These are phyloP conservation scores for Sebastes kiyomatsui DNA, from an alignment of 2,797 vertebrate species.

Conservation along the genomic window DNA sequence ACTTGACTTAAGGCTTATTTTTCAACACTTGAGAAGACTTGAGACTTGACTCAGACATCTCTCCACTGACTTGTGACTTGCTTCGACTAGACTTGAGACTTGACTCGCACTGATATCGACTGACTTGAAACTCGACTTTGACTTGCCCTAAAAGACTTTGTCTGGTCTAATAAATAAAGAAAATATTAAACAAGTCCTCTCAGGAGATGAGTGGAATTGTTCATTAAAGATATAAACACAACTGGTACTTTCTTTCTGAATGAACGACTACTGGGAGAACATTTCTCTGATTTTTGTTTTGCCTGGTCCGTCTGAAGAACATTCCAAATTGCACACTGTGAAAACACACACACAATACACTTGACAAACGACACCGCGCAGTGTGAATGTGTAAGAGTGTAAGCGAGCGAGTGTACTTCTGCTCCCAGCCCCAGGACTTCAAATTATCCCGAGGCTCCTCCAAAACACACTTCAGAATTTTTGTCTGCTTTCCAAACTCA, in stretches of 20 bases:
- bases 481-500: constrained; percentile 81
- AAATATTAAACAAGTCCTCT: not conserved
- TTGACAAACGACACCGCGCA: constrained; percentile 5
- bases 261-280: not conserved
- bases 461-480: constrained; percentile 77
- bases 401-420: constrained; percentile 35
- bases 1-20: too few relatives aligned
- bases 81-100: not conserved
- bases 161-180: not conserved
- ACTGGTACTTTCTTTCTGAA: not conserved
- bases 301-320: constrained; percentile 21
- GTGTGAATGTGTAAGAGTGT: constrained; percentile 13
- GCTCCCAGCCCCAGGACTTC: constrained; percentile 65
- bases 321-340: constrained; percentile 18
- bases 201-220: not conserved
- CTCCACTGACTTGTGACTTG: not conserved
- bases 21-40: not conserved
- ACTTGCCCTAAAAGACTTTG: not conserved
- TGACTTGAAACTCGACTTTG: not conserved
- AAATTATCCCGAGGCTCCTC: constrained; percentile 73
- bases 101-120: not conserved
- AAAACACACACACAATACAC: constrained; percentile 30
- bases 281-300: constrained; percentile 35
- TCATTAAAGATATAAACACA: not conserved
- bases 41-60: not conserved